Base-by-base conservation (phyloP, 30 jellyfish, hydroid and myxozoan species). In the Haliclystus octoradiatus region DNA sequence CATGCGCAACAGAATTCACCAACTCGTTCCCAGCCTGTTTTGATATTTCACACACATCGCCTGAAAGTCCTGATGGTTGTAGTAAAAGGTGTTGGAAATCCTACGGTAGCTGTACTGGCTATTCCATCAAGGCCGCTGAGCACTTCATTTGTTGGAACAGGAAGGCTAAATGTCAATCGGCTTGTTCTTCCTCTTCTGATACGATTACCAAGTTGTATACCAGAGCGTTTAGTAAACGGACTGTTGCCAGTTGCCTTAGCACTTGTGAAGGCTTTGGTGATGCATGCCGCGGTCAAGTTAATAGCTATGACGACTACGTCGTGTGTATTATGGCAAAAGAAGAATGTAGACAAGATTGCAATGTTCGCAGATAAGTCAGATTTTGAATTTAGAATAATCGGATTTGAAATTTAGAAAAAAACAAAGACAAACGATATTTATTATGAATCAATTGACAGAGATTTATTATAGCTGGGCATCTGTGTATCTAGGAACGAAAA, bases 41-140 rank as follows among this genome's bases (percentile, higher is more conserved):
- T 19, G 19, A 9, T 40, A 19, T 19, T 9, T 9, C 57, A 19
- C 9, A 40, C 9, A 40, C 57, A 9, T 5, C 14, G 14, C 9
- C 9, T 19, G 14, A 40, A 19, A 40, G 57, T 40, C 57, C 57
- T 40, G 57, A 9, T 40, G 14, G 19, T 5, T 40, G 57, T 40
- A 40, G 19, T 5, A 40, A 19, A 9, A 40, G 14, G 9, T 40
- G 57, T 40, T 40, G 57, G 57, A 5, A 9, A 40, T 40, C 57
- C 57, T 40, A 40, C 57, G 57, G 57, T 40, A 40, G 57, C 19
- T 40, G 57, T 19, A 40, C 57, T 40, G 57, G 57, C 57, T 40
- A 40, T 40, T 40, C 57, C 14, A 40, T 5, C 9, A 19, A 19
- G 57, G 57, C 57, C 57, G 57, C 57, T 40, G 57, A 40, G 57